Conservation (phyloP, 2,113 vertebrate genomes). For the Jacana jacana region DNA sequence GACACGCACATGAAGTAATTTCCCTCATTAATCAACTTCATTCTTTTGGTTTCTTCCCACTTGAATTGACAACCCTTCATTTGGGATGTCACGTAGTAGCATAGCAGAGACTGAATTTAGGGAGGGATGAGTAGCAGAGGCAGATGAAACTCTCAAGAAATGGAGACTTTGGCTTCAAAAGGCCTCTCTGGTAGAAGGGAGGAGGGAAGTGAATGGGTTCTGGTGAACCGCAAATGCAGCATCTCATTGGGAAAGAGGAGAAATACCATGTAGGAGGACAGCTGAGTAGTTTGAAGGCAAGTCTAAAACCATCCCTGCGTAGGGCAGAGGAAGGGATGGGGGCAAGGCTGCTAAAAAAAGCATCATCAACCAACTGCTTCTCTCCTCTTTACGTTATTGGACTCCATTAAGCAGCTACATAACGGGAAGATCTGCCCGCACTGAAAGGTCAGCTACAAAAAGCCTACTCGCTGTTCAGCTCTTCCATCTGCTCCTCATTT, state of each 20-base stretch:
- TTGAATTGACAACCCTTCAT: conserved; percentile 1
- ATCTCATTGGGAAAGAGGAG: neutral
- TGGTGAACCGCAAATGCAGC: neutral
- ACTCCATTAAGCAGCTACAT: neutral
- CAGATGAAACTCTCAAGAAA: neutral
- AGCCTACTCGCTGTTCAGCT: neutral
- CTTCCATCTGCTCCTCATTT: conserved; percentile 56
- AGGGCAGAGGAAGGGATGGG: neutral
- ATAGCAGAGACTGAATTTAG: neutral
- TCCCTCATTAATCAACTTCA: conserved; percentile 49
- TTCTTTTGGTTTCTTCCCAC: conserved; percentile 27
- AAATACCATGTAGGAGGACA: neutral
- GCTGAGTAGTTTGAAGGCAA: neutral
- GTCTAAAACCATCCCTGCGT: neutral
- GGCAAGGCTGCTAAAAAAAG: neutral
- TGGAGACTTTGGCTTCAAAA: neutral
- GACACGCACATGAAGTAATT: conserved; percentile 47
- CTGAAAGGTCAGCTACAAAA: conserved; percentile 10
- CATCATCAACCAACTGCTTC: neutral
- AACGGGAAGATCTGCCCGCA: neutral
- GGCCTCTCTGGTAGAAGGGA: neutral
- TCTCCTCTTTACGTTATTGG: neutral
- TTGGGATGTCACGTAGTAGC: neutral
- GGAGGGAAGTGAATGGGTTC: neutral
- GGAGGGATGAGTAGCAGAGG: neutral